These are phyloP conservation scores for Sebastes trivittatus DNA, from an alignment of 2,797 vertebrate species.

Conservation along the genomic window DNA sequence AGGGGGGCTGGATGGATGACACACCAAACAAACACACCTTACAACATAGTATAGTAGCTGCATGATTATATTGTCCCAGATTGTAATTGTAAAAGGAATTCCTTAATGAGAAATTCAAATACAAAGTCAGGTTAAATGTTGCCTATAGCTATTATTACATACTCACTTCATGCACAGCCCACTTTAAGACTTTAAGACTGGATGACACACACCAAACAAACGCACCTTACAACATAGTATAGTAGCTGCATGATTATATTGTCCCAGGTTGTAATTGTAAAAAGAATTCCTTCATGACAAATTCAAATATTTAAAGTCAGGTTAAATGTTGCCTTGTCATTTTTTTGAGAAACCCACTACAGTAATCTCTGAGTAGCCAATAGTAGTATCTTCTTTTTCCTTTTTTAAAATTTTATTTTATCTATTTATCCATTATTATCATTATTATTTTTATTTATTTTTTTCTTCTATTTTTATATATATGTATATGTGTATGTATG, in stretches of 20 bases:
- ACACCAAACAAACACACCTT: conserved; percentile 14
- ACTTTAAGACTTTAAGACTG: background rate
- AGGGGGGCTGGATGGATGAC: conserved; percentile 55
- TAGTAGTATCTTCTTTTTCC: too few species aligned
- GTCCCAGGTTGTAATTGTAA: background rate
- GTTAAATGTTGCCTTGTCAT: too few species aligned
- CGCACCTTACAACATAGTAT: background rate
- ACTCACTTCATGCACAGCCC: background rate
- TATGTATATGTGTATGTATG: too few species aligned
- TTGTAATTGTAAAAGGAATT: background rate
- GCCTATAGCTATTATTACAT: background rate
- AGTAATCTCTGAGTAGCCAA: too few species aligned
- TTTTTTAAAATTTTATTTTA: too few species aligned
- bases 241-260: background rate
- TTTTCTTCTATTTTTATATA: too few species aligned
- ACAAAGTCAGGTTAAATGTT: background rate
- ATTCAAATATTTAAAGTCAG: background rate
- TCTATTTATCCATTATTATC: too few species aligned
- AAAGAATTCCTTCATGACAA: background rate
- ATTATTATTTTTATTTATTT: too few species aligned
- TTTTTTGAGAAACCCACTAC: too few species aligned
- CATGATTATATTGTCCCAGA: background rate
- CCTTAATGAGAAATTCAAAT: background rate
- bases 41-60: background rate
- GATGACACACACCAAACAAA: conserved; percentile 35